phyloP scores from a whole-genome alignment of 2,888 invertebrate species.

The Hydropsyche betteni region DNA sequence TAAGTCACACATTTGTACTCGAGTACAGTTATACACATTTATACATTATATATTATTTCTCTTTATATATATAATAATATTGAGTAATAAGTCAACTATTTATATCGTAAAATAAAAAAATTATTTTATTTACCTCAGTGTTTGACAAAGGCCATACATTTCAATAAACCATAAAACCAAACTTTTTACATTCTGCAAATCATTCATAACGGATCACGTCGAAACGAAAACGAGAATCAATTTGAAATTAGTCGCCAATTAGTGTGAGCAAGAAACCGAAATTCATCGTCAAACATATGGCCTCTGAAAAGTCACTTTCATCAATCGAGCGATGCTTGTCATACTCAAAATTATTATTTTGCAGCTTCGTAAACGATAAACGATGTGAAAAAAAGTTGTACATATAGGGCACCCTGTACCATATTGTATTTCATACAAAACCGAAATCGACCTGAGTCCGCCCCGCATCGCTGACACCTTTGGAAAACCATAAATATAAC shows the following conservation, averaged over 20 bases:
- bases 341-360: constrained; percentile 50
- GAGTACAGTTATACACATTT: constrained; percentile 35
- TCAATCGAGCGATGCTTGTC: constrained; percentile 48
- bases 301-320: constrained; percentile 13
- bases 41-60: constrained; percentile 39
- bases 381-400: neutral
- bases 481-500: constrained; percentile 43
- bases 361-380: constrained; percentile 38
- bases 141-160: constrained; percentile 4
- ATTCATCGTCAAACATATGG: neutral
- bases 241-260: too few relatives aligned
- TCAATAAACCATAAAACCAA: neutral
- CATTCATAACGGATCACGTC: neutral
- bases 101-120: neutral
- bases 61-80: constrained; percentile 3
- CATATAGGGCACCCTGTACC: constrained; percentile 14
- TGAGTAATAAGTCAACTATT: neutral
- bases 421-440: neutral
- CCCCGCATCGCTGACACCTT: constrained; percentile 37
- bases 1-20: constrained; percentile 42
- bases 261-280: neutral
- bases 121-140: neutral
- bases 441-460: constrained; percentile 30
- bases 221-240: too few relatives aligned
- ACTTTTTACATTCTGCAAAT: neutral